Evolutionary conservation across 2,797 vertebrate species (phyloP).

Genomic region (Hydrolagus colliei): DNA sequence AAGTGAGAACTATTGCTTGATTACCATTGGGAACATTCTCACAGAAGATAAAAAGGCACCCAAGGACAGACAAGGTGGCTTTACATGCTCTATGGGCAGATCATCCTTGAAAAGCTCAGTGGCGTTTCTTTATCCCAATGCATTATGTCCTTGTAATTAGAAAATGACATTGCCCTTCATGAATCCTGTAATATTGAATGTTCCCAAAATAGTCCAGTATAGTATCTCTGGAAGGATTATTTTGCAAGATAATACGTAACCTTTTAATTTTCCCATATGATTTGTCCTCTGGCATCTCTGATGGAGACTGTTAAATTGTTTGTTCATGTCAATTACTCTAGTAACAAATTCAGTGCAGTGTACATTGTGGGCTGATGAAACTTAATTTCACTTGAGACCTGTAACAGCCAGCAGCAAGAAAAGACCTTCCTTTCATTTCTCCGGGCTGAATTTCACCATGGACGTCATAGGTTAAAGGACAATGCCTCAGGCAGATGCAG

Average conservation of each 20-base stretch:
- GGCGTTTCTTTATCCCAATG: no score
- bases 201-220: neutral
- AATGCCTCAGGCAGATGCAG: no score
- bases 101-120: no score
- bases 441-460: neutral
- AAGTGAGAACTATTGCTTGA: no score
- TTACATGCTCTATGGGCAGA: no score
- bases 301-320: slow-evolving; percentile 21
- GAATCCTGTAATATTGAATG: neutral
- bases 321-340: slow-evolving; percentile 22
- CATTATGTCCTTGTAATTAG: neutral
- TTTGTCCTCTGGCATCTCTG: slow-evolving; percentile 16
- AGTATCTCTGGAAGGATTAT: neutral
- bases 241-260: neutral
- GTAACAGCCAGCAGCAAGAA: neutral
- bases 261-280: slow-evolving; percentile 21
- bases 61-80: no score
- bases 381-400: neutral
- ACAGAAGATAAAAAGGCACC: no score
- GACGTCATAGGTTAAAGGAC: neutral
- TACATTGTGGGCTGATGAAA: neutral
- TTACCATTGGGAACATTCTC: no score
- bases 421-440: neutral
- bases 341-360: slow-evolving; percentile 4
- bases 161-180: neutral